Percentiles rank a stretch among this genome's conserved stretches.
These are phyloP conservation scores for Platysternon megacephalum DNA, from an alignment of 2,113 vertebrate species.

Conservation along the genomic window DNA sequence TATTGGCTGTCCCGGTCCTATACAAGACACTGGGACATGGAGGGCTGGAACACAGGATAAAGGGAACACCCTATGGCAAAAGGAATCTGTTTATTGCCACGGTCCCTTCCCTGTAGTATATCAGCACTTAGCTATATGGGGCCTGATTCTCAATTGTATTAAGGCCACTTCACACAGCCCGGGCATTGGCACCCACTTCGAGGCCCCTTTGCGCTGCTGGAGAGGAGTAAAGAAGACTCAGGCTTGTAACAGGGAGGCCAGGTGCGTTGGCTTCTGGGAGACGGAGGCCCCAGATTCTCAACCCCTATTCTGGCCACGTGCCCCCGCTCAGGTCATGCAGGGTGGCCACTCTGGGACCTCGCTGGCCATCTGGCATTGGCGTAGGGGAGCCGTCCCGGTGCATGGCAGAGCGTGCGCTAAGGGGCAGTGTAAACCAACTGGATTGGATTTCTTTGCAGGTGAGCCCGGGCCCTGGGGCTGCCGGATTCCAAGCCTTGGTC, in stretches of 20 bases:
- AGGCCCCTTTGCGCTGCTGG: not conserved
- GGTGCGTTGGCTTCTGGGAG: not conserved
- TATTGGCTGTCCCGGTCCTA: no score
- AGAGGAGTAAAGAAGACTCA: not conserved
- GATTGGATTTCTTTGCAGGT: not conserved
- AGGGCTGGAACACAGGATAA: not conserved
- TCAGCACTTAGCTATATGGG: not conserved
- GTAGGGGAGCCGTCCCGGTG: not conserved
- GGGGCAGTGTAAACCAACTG: accelerated
- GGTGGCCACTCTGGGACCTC: not conserved
- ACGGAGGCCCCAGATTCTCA: not conserved
- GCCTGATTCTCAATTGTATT: not conserved
- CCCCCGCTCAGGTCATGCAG: not conserved
- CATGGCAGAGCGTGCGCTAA: not conserved
- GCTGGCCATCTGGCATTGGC: not conserved
- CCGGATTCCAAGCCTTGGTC: not conserved
- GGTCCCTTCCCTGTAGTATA: not conserved
- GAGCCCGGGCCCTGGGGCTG: not conserved
- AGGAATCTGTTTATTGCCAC: not conserved
- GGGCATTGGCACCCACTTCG: not conserved
- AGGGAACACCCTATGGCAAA: not conserved
- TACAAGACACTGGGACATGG: not conserved
- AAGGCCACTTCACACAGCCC: not conserved
- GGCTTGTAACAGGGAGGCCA: not conserved
- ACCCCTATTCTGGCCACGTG: no score